Percentiles rank a stretch among this genome's conserved stretches.
Conservation (phyloP, 1,140 invertebrate genomes). For the Scylla paramamosain region DNA sequence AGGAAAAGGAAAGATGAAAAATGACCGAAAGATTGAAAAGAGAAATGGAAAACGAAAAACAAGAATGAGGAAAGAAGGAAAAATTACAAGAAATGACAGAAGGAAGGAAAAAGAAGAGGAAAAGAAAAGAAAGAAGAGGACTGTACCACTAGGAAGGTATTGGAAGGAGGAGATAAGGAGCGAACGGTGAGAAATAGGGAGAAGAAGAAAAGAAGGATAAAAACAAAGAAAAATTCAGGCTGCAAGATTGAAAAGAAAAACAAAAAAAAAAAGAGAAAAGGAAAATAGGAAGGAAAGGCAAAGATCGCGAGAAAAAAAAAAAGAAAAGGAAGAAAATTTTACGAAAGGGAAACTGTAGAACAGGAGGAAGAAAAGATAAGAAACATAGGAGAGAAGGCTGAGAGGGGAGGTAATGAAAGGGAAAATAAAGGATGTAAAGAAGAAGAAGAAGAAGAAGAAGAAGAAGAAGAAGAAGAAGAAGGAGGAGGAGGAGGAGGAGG, state of each 20-base stretch:
- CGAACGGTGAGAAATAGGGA: not conserved
- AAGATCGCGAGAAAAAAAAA: not conserved
- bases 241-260: not conserved
- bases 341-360: not conserved
- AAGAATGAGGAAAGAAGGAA: not conserved
- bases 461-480: not conserved
- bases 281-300: not conserved
- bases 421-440: not conserved
- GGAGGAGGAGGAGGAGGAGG: not conserved
- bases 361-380: not conserved
- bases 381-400: not conserved
- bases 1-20: not conserved
- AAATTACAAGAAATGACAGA: not conserved
- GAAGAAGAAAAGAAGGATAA: not conserved
- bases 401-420: not conserved
- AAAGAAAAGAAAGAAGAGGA: not conserved
- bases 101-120: not conserved
- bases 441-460: not conserved
- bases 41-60: not conserved
- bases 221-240: not conserved
- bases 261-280: not conserved
- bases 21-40: not conserved
- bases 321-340: not conserved
- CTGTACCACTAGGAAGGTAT: not conserved
- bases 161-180: not conserved